Percentiles rank a stretch among this genome's conserved stretches.
These are phyloP conservation scores for Oryctes rhinoceros DNA, from an alignment of 1,140 invertebrate genomes.

Conservation along the genomic window DNA sequence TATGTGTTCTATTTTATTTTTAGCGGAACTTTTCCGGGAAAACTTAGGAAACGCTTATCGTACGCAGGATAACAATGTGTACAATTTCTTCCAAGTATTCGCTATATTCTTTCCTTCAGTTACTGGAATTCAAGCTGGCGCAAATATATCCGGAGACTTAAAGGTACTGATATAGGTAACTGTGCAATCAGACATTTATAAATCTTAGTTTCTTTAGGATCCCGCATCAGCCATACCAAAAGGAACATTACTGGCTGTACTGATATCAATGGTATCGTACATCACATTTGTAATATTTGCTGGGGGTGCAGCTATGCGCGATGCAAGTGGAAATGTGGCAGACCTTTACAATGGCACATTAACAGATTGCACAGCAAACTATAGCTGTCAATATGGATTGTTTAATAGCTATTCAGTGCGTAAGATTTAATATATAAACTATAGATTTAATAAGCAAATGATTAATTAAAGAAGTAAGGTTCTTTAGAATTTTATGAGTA, in stretches of 20 bases:
- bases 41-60: constrained; percentile 85
- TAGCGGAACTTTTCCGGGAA: constrained; percentile 72
- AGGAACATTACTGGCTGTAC: constrained; percentile 82
- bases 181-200: background rate
- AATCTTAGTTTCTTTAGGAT: constrained; percentile 68
- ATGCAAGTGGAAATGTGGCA: constrained; percentile 78
- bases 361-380: constrained; percentile 65
- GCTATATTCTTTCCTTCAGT: constrained; percentile 96
- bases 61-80: constrained; percentile 73
- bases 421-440: background rate
- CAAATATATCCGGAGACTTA: constrained; percentile 94
- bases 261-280: constrained; percentile 86
- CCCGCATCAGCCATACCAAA: constrained; percentile 88
- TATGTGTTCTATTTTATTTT: constrained; percentile 51
- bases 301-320: constrained; percentile 80
- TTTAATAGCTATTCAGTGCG: constrained; percentile 82
- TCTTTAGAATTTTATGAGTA: too few species aligned
- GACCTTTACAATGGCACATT: constrained; percentile 69
- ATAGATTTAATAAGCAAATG: too few species aligned
- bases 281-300: constrained; percentile 82
- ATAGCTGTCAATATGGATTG: constrained; percentile 75
- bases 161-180: constrained; percentile 69
- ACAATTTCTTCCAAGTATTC: constrained; percentile 92
- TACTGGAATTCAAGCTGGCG: constrained; percentile 96
- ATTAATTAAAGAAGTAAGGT: too few species aligned